These are phyloP conservation scores for Leptestheria dahalacensis DNA, from an alignment of 1,140 invertebrate genomes.

Conservation along the genomic window DNA sequence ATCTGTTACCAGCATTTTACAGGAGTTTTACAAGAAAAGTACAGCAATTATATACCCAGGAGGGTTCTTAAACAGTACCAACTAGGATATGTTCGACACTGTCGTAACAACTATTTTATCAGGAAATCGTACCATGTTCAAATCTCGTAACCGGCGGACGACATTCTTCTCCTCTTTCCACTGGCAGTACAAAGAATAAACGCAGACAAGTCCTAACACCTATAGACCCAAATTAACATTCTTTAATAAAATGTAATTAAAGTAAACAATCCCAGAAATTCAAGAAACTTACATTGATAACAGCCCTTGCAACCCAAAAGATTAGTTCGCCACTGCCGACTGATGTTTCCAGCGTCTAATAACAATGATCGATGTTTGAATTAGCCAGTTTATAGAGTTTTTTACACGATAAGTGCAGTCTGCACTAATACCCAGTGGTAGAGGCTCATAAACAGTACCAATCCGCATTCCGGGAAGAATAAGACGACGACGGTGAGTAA, in stretches of 20 bases:
- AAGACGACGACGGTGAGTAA: conserved; percentile 44
- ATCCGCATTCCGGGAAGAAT: conserved; percentile 46
- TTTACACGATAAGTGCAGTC: background rate
- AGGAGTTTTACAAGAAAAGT: no score
- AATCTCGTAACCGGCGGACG: conserved; percentile 27
- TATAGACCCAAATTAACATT: conserved; percentile 15
- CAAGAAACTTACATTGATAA: conserved; percentile 27
- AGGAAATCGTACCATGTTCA: conserved; percentile 28
- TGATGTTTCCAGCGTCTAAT: conserved; percentile 39
- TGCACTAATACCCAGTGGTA: conserved; percentile 53
- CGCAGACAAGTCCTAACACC: conserved; percentile 33
- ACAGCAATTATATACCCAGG: no score
- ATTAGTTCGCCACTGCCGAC: conserved; percentile 42
- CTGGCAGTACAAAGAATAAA: conserved; percentile 42
- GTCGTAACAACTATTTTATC: no score
- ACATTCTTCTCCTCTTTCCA: conserved; percentile 35
- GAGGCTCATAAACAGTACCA: conserved; percentile 51
- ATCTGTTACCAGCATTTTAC: no score
- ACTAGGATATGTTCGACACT: no score
- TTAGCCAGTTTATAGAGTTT: background rate
- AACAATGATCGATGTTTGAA: conserved; percentile 1
- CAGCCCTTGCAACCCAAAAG: conserved; percentile 35
- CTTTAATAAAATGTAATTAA: background rate
- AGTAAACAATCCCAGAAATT: background rate
- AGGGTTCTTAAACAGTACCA: no score